These are phyloP conservation scores for Steinernema hermaphroditum DNA, from an alignment of 2,888 invertebrate genomes.

Conservation along the genomic window DNA sequence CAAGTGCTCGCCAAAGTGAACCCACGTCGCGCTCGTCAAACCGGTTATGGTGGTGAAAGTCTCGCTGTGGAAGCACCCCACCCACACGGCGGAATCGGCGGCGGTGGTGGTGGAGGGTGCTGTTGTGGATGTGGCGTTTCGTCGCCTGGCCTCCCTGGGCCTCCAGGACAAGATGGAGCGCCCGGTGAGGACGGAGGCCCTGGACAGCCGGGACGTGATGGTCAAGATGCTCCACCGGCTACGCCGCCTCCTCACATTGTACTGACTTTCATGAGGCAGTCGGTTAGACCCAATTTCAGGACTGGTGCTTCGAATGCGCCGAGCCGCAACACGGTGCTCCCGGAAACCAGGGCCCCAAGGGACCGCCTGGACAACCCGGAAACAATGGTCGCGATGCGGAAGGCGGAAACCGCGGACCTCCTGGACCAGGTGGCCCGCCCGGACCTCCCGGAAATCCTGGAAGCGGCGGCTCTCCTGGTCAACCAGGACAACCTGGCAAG, in stretches of 20 bases:
- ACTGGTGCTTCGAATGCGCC: conserved; percentile 16
- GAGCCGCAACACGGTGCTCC: neutral
- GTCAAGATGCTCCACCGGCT: conserved; percentile 9
- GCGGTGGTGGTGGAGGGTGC: conserved; percentile 25
- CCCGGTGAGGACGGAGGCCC: conserved; percentile 30
- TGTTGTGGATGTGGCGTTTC: conserved; percentile 39
- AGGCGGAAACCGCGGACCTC: neutral
- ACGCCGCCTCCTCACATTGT: conserved; percentile 7
- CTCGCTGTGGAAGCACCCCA: neutral
- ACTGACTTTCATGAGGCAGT: neutral
- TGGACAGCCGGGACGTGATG: conserved; percentile 13
- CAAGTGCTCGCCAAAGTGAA: conserved; percentile 27
- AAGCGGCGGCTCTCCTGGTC: neutral
- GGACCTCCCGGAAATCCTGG: neutral
- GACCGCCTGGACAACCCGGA: conserved; percentile 8
- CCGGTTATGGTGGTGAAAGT: conserved; percentile 5
- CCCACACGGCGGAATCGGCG: conserved; percentile 30
- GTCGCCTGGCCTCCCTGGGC: conserved; percentile 36
- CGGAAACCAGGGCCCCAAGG: neutral
- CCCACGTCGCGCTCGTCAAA: conserved; percentile 10
- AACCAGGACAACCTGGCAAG: neutral
- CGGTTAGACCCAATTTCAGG: too few species aligned
- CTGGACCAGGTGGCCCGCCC: neutral
- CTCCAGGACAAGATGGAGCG: conserved; percentile 36
- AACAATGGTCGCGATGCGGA: conserved; percentile 1